Evolutionary conservation across 2,888 invertebrate species (phyloP), one percentile per base, ranked within the genome.

Genomic region (Hirtodrosophila histrioides): DNA sequence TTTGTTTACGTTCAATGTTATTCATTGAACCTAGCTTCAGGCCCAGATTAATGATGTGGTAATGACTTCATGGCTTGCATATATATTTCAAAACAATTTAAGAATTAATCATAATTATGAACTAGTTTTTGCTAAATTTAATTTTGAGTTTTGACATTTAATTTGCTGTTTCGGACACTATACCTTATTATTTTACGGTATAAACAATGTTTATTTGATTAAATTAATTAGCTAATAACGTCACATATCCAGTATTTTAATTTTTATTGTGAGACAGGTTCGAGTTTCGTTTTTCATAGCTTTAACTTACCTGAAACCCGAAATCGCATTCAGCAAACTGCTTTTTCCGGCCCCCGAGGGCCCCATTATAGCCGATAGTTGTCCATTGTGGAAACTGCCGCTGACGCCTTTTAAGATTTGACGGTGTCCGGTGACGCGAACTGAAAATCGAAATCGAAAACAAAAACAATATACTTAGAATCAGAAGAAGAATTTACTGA

Each of bases 291-390:
- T 44, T 35, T 44, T 44, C 3, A 35, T 55, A 36, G 48, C 10
- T 41, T 27, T 3, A 39, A 37, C 74, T 90, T 90, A 95, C 95
- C 94, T 94, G 92, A 94, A 95, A 86, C 96, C 95, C 49, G 95
- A 96, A 69, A 96, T 93, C 9, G 95, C 94, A 90, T 96, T 96
- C 79, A 96, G 93, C 4, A 96, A 92, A 67, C 95, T 95, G 86
- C 95, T 95, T 91, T 96, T 96, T 68, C 96, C 95, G 11, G 95
- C 95, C 39, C 95, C 95, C 1, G 94, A 94, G 8, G 94, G 94
- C 40, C 95, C 95, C 93, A 95, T 93, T 72, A 95, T 95, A 58
- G 94, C 95, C 43, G 94, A 93, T 65, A 95, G 91, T 80, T 94
- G 93, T 0, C 95, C 95, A 61, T 94, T 93, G 58, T 92, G 90